Conservation (phyloP, 2,888 invertebrate species). For the Thecocarcelia acutangulata region DNA sequence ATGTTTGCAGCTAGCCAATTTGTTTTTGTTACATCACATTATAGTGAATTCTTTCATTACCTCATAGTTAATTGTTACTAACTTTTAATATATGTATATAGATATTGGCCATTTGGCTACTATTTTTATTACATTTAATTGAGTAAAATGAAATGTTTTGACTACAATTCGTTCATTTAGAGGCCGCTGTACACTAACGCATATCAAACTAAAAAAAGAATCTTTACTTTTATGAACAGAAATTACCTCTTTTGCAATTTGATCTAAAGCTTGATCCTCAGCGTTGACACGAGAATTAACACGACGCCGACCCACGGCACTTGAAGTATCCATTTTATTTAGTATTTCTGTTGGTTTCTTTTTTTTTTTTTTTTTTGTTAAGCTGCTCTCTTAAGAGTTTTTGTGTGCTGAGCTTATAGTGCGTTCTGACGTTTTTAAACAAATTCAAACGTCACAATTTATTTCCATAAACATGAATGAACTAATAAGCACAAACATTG, state of each 20-base stretch:
- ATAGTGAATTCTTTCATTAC: no score
- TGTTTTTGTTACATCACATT: no score
- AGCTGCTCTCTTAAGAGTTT: conserved; percentile 15
- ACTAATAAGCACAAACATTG: conserved; percentile 27
- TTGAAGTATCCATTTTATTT: conserved; percentile 79
- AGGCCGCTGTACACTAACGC: no score
- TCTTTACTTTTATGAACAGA: background rate
- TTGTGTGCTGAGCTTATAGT: conserved; percentile 58
- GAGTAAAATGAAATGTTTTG: no score
- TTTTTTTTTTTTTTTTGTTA: background rate
- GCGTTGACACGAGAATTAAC: conserved; percentile 91
- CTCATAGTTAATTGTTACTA: no score
- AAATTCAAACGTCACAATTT: conserved; percentile 44
- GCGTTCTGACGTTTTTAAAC: conserved; percentile 30
- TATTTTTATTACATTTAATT: no score
- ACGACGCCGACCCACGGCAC: conserved; percentile 86
- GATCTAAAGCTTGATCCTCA: conserved; percentile 98
- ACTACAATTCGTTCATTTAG: no score
- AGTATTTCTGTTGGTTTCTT: conserved; percentile 10
- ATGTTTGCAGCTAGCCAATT: no score
- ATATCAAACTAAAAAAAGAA: no score
- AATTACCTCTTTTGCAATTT: conserved; percentile 97
- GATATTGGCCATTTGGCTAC: no score
- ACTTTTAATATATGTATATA: no score
- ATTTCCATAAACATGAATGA: conserved; percentile 24